Evolutionary conservation across 30 jellyfish, hydroid and myxozoan genomes (phyloP), one percentile per base, ranked within the genome.

Genomic region (Calvadosia cruxmelitensis): DNA sequence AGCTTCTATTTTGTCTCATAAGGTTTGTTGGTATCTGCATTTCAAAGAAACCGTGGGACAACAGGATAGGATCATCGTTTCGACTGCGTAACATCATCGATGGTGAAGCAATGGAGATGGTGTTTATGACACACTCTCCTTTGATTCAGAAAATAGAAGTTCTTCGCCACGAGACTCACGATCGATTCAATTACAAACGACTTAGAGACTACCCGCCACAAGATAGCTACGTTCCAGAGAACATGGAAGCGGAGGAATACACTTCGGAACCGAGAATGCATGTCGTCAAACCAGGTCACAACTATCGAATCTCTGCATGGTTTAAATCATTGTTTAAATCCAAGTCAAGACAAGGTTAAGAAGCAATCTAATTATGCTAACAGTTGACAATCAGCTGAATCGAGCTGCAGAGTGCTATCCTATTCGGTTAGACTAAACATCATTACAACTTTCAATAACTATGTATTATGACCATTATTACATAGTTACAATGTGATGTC

Each of bases 1-100:
- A n/a, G n/a, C n/a, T 20, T 50, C 27, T 31, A 3, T 68, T 68
- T 68, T 33, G 16, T 35, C 30, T 0, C 67, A 32, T 20, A 64
- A 90, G 98, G 71, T 90, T 90, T 62, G 93, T 82, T 61, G 98
- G 98, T 3, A 34, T 90, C 24, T 90, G 98, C 75, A 78, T 90
- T 33, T 62, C 68, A 29, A 71, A 53, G 65, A 69, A 36, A 24
- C 34, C 27, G 20, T 66, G 68, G 52, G 94, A 90, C 35, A 90
- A 77, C 61, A 66, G 64, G 2, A 72, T 76, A 33, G 82, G 86
- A 29, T 83, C 98, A 27, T 49, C 72, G 26, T 90, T 90, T 34
- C 70, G 77, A 7, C 72, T 90, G 33, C 50, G 98, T 24, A 90
- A 90, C 52, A 94, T 90, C 53, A 82, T 90, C 62, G 84, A 62